Evolutionary conservation across 2,797 vertebrate genomes (phyloP), one percentile per base, ranked within the genome.

Genomic region (Labeo calbasu): DNA sequence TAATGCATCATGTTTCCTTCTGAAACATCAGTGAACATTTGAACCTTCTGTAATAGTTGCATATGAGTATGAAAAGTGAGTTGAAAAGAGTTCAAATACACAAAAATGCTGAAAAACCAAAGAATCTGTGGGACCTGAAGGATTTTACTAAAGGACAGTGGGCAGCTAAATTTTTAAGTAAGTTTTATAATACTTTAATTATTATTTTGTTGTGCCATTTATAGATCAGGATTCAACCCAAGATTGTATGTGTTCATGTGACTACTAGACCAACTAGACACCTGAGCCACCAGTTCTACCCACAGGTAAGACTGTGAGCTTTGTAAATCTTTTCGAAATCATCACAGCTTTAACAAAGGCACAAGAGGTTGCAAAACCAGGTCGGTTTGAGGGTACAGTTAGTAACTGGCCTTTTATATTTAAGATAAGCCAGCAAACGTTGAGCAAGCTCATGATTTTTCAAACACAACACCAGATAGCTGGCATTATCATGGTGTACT

Each of bases 401-500:
- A 10, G 1, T 23, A 15, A 40, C 25, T 21, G 10, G 72, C 19
- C 14, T 46, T 77, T 53, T 17, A 51, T 21, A 75, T 32, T 75
- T 50, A 82, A 83, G 48, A 55, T 55, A 76, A 55, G 61, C 7
- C 14, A 17, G 48, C 32, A 83, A 83, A 76, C 12, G 2, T 53
- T 76, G 80, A 50, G 25, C 32, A 76, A 76, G 28, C 46, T 53
- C 19, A 10, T 7, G 23, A 14, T 75, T 19, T 76, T 21, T 65
- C 59, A 73, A 36, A 53, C 43, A 36, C 12, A 23, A 51, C 36
- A 71, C 36, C 68, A 71, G 43, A 40, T 12, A 72, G 19, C 50
- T 83, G 50, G 50, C 51, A 59, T 55, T 69, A 57, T 69, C 50
- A 77, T 4, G 6, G 63, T 77, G 75, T 77, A 78, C 79, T 32